Conservation (phyloP, 2,888 invertebrate genomes). For the Sarcophaga rosellei region DNA sequence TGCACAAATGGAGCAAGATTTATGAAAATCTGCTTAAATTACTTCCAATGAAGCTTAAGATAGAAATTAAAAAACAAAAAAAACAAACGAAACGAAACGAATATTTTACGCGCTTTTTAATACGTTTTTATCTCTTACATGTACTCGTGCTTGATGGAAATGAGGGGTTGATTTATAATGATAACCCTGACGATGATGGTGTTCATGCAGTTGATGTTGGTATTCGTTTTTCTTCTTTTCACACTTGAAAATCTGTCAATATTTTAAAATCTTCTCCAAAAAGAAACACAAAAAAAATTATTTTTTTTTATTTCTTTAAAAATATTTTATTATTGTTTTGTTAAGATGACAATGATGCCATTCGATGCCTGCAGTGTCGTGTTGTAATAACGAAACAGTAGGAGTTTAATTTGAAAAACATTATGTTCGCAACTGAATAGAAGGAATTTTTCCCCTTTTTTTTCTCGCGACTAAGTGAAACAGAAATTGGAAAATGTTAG, state of each 20-base stretch:
- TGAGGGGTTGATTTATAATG: constrained; percentile 40
- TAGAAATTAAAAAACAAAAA: background rate
- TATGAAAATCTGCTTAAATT: constrained; percentile 47
- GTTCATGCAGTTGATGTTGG: no score
- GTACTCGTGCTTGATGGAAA: background rate
- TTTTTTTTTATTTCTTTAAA: background rate
- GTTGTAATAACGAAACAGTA: constrained; percentile 69
- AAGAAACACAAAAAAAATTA: no score
- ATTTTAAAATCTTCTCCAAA: constrained; percentile 42
- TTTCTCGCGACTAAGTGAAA: background rate
- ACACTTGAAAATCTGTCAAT: constrained; percentile 66
- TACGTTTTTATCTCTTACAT: background rate
- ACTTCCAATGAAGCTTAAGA: background rate
- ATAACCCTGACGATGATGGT: background rate
- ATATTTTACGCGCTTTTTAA: background rate
- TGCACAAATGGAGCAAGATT: constrained; percentile 19
- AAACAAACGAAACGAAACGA: background rate
- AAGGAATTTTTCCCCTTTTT: constrained; percentile 42
- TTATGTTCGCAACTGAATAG: background rate
- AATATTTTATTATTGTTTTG: constrained; percentile 50
- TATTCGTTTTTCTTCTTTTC: constrained; percentile 5
- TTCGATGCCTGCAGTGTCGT: constrained; percentile 57
- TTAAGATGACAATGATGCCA: constrained; percentile 21
- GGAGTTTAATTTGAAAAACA: constrained; percentile 71
- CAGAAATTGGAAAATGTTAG: background rate